Percentiles rank a stretch among this genome's conserved stretches.
These are phyloP conservation scores for Umimayanthus chanpuru DNA, from an alignment of 92 coral and sea anemone genomes.

Conservation along the genomic window DNA sequence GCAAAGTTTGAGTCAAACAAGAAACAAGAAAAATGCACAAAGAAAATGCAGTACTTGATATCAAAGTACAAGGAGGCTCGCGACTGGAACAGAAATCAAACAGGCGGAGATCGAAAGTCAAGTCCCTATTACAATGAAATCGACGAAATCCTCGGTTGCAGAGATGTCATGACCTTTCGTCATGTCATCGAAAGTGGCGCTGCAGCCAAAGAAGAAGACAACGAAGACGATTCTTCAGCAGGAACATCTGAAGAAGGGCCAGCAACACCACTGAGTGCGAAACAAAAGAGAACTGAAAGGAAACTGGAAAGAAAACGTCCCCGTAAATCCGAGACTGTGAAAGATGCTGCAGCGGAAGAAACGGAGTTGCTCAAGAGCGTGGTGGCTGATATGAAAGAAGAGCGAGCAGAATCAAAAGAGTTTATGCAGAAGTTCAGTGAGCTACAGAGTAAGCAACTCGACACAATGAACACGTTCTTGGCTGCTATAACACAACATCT, in stretches of 20 bases:
- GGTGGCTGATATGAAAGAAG: constrained; percentile 18
- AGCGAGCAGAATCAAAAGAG: constrained; percentile 29
- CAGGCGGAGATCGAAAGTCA: constrained; percentile 38
- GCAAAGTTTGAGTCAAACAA: constrained; percentile 22
- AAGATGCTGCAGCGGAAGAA: constrained; percentile 30
- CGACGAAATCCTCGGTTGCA: constrained; percentile 47
- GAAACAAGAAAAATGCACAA: constrained; percentile 35
- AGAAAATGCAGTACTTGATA: constrained; percentile 51
- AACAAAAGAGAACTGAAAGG: constrained; percentile 11
- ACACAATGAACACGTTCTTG: too few species aligned
- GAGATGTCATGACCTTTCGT: constrained; percentile 48
- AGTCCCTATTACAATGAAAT: constrained; percentile 46
- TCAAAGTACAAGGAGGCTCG: constrained; percentile 43
- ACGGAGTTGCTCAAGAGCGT: constrained; percentile 10
- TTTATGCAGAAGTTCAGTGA: too few species aligned
- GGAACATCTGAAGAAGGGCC: background rate
- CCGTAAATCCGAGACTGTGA: constrained; percentile 8
- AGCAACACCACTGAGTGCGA: constrained; percentile 12
- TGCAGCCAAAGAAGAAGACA: constrained; percentile 27
- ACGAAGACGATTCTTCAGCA: constrained; percentile 13
- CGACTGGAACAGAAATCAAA: constrained; percentile 52
- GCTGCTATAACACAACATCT: too few species aligned
- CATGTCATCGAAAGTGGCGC: constrained; percentile 47
- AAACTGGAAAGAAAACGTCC: constrained; percentile 25
- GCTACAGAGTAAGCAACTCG: too few species aligned